phyloP scores from a whole-genome alignment of 2,113 vertebrate species.

The Aldabrachelys gigantea region DNA sequence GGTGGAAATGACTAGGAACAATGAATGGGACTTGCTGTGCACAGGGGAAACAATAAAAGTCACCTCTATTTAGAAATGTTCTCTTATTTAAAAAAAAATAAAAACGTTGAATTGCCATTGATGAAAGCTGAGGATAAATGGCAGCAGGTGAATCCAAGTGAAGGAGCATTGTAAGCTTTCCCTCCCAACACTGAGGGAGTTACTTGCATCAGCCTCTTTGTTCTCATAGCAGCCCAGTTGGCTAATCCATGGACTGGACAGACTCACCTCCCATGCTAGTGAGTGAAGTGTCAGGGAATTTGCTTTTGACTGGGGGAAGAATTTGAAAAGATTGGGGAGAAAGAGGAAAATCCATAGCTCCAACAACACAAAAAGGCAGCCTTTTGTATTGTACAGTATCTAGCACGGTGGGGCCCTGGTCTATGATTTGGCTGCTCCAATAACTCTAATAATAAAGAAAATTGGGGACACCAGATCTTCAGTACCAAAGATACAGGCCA shows the following conservation, averaged over 20 bases:
- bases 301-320: not conserved
- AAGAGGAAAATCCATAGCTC: not conserved
- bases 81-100: not conserved
- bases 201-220: too few relatives aligned
- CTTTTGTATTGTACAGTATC: not conserved
- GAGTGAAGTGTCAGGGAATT: not conserved
- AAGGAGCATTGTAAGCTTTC: not conserved
- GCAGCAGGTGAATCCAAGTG: not conserved
- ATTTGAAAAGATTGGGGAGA: not conserved
- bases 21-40: too few relatives aligned
- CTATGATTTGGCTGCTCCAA: not conserved
- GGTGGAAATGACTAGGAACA: not conserved
- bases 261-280: not conserved
- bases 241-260: not conserved
- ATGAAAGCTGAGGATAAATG: not conserved
- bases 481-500: not conserved
- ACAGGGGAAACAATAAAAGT: too few relatives aligned
- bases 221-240: too few relatives aligned
- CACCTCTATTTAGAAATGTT: not conserved
- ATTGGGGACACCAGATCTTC: not conserved
- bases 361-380: not conserved
- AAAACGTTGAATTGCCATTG: accelerated
- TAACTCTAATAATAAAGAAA: not conserved
- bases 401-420: not conserved
- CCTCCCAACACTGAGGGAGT: not conserved